These are phyloP conservation scores for Simalia tracyae DNA, from an alignment of 2,797 vertebrate species.

Conservation along the genomic window DNA sequence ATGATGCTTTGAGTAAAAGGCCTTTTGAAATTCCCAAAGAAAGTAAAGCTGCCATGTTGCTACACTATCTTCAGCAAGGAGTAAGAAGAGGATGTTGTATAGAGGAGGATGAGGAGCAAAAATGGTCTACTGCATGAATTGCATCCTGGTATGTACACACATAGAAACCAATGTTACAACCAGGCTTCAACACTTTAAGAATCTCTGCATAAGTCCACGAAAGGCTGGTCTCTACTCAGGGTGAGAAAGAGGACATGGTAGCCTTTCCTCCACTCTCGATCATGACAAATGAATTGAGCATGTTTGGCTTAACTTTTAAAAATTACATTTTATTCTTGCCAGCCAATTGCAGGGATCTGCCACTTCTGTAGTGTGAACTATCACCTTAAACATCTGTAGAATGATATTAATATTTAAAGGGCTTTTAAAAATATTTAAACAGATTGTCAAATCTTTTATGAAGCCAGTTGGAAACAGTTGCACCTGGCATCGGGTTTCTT, in stretches of 20 bases:
- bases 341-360: neutral
- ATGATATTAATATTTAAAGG: constrained; percentile 65
- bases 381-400: constrained; percentile 44
- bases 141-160: neutral
- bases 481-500: constrained; percentile 43
- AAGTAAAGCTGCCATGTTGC: neutral
- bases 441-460: constrained; percentile 57
- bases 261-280: neutral
- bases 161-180: neutral
- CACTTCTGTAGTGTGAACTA: constrained; percentile 37
- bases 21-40: neutral
- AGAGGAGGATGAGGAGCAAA: neutral
- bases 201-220: neutral
- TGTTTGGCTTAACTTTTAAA: neutral
- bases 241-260: neutral
- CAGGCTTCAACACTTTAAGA: neutral
- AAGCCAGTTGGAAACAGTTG: constrained; percentile 56
- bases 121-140: neutral
- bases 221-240: neutral
- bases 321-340: constrained; percentile 3
- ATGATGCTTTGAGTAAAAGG: neutral
- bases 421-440: constrained; percentile 61
- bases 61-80: neutral
- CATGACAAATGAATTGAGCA: neutral
- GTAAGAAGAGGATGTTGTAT: neutral